Base-by-base conservation (phyloP, 1,140 invertebrate genomes). In the Apis cerana region DNA sequence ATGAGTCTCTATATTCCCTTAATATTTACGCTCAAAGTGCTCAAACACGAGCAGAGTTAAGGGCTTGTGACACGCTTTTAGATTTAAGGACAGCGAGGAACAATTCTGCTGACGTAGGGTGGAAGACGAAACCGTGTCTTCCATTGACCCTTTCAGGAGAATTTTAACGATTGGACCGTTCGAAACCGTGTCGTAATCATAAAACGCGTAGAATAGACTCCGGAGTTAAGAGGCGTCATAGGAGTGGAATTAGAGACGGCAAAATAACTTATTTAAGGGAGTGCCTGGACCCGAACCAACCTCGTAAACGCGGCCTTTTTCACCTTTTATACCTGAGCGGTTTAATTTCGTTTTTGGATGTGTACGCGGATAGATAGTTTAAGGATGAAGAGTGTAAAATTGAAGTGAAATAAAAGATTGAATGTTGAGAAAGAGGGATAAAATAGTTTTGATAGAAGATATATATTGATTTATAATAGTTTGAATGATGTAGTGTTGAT, bases 261-360 rank as follows among this genome's bases (percentile, higher is more conserved):
- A 27, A 79, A 75, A 62, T 82, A 81, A 86, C 75, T 87, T 84
- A 78, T 74, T 85, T 87, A 81, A 75, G 67, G 80, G 64, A 82
- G 75, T 80, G 54, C 19, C 43, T 59, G 52, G 19, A 50, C 54
- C 43, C 33, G 33, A 27, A 17, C 62, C 52, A 19, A 48, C 27
- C 21, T 82, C 62, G 68, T 77, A 82, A 77, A 82, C 69, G 69
- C 23, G 50, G 27, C 48, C 62, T 19, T 77, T 15, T 54, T 48
- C 58, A 15, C 43, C 4, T 21, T 43, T n/a, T 80, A n/a, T 80
- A 71, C 65, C 65, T 52, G 65, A 19, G 19, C 64, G 23, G 21
- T 50, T 78, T 59, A 50, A 70, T 59, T 50, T 43, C 50, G 48
- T 27, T 9, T 9, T 21, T 77, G 17, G 9, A 59, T 61, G 61